Evolutionary conservation across 2,113 vertebrate species (phyloP).

Genomic region (Festucalex cinctus): DNA sequence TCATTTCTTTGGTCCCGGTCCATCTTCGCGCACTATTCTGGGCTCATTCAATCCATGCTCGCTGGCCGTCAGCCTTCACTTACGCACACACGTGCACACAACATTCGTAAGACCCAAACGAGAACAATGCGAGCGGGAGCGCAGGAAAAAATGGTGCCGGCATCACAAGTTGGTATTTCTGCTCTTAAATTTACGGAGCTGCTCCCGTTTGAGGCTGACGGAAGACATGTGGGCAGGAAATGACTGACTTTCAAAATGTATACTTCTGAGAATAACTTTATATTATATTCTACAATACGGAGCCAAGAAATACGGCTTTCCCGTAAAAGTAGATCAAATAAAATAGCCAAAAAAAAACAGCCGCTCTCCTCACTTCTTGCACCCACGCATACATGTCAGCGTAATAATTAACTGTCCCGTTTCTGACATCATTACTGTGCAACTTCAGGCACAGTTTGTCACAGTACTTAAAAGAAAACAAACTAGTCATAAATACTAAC

Average conservation of each 20-base stretch:
- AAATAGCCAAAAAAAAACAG: not conserved
- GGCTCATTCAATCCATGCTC: constrained; percentile 1
- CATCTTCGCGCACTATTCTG: not conserved
- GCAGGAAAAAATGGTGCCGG: not conserved
- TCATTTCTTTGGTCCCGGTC: not conserved
- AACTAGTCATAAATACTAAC: not conserved
- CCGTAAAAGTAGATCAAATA: not conserved
- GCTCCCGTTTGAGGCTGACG: constrained; percentile 5
- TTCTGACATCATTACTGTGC: not conserved
- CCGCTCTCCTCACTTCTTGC: too few relatives aligned
- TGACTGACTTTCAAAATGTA: not conserved
- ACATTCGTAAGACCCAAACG: not conserved
- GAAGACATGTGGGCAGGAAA: constrained; percentile 7
- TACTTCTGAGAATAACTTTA: constrained; percentile 1
- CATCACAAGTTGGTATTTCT: not conserved
- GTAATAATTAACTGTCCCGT: not conserved
- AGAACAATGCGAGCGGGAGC: not conserved
- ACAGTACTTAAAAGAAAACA: not conserved
- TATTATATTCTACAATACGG: not conserved
- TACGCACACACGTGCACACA: not conserved
- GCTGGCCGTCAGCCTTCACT: not conserved
- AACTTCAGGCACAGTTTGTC: not conserved
- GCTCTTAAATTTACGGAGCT: constrained; percentile 2
- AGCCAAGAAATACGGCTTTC: not conserved
- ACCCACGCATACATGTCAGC: not conserved